Percentiles rank a stretch among this genome's conserved stretches.
Conservation (phyloP, 2,797 vertebrate species). For the Chaetophractus vellerosus region DNA sequence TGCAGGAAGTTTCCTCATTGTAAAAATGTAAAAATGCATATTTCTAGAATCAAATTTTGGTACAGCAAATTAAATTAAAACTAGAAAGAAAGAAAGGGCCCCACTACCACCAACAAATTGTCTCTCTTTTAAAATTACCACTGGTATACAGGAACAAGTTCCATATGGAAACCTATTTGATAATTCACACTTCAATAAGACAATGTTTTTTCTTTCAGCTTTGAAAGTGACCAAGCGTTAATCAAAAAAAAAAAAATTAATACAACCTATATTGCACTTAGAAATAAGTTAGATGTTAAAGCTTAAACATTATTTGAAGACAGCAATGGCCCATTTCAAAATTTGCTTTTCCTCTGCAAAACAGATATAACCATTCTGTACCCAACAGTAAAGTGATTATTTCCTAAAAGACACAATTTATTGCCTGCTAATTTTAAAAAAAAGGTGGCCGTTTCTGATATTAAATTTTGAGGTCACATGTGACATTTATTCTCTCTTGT, state of each 20-base stretch:
- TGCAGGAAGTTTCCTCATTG: slow-evolving; percentile 9
- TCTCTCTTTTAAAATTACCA: slow-evolving; percentile 37
- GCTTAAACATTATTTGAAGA: slow-evolving; percentile 42
- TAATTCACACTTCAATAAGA: slow-evolving; percentile 46
- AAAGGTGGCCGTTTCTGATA: not conserved
- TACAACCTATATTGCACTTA: not conserved
- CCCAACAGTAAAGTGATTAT: slow-evolving; percentile 14
- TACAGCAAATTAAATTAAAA: not conserved
- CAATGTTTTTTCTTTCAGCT: slow-evolving; percentile 34
- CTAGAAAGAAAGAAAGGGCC: not conserved
- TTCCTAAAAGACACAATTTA: slow-evolving; percentile 53
- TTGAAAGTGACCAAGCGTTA: slow-evolving; percentile 14
- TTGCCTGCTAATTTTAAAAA: not conserved
- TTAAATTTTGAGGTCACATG: slow-evolving; percentile 46
- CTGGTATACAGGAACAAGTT: not conserved
- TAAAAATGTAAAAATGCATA: slow-evolving; percentile 41
- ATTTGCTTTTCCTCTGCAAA: slow-evolving; percentile 36
- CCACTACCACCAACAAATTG: not conserved
- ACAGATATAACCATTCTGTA: slow-evolving; percentile 38
- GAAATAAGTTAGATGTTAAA: not conserved
- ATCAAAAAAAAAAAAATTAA: slow-evolving; percentile 21
- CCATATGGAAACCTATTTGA: not conserved
- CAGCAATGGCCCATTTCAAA: slow-evolving; percentile 48
- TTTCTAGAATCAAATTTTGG: slow-evolving; percentile 57
- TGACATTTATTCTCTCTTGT: not conserved